Conservation (phyloP, 1,140 invertebrate species). For the Glossosoma conforme region DNA sequence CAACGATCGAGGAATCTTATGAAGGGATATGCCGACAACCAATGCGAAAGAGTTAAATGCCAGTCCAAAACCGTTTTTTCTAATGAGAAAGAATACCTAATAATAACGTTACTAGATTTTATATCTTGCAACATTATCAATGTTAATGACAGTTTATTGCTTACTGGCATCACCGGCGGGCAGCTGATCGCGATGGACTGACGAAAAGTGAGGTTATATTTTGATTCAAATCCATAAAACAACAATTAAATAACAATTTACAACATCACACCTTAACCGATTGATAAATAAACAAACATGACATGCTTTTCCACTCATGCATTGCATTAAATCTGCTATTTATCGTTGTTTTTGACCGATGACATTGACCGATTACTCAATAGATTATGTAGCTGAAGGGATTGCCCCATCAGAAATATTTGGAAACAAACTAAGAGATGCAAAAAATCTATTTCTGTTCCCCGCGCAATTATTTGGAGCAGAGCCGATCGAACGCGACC, state of each 20-base stretch:
- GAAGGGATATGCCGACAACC: too few species aligned
- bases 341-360: neutral
- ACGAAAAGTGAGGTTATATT: constrained; percentile 27
- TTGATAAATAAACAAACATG: neutral
- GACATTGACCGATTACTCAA: constrained; percentile 10
- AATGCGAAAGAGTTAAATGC: too few species aligned
- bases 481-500: constrained; percentile 3
- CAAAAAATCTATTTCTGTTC: constrained; percentile 13
- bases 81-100: too few species aligned
- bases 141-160: too few species aligned
- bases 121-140: too few species aligned
- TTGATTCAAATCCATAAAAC: constrained; percentile 15
- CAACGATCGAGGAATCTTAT: too few species aligned
- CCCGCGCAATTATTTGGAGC: constrained; percentile 20
- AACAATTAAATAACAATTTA: neutral
- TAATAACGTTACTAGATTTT: too few species aligned
- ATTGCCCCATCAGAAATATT: constrained; percentile 21
- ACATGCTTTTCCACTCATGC: neutral
- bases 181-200: constrained; percentile 26
- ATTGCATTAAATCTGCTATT: neutral
- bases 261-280: neutral
- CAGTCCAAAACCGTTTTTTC: too few species aligned
- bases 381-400: constrained; percentile 14
- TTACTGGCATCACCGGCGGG: too few species aligned
- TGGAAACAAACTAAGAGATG: constrained; percentile 3